Conservation (phyloP, 1,140 invertebrate species). For the Diploscapter pachys region DNA sequence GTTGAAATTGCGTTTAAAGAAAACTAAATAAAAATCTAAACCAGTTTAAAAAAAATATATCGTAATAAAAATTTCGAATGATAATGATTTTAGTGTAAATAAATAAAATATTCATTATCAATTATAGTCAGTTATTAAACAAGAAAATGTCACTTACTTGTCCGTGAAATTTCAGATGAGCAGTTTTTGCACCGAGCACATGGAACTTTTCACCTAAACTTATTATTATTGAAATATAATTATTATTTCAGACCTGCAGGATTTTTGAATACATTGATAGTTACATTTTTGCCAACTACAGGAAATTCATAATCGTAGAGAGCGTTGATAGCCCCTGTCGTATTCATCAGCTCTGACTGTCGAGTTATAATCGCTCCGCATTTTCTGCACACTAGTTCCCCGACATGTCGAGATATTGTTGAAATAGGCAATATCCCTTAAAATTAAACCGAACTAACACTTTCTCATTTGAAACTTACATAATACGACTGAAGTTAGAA, state of each 20-base stretch:
- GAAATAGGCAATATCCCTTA: neutral
- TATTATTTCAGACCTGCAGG: conserved; percentile 5
- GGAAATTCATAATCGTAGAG: conserved; percentile 25
- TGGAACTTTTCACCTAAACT: conserved; percentile 23
- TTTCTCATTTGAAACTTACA: no score
- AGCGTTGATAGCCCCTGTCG: neutral
- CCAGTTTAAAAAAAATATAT: neutral
- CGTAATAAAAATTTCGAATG: neutral
- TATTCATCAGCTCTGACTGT: conserved; percentile 23
- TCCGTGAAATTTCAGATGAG: conserved; percentile 25
- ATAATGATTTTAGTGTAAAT: neutral
- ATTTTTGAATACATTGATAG: conserved; percentile 20
- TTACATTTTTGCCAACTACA: conserved; percentile 22
- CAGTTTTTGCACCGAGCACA: conserved; percentile 16
- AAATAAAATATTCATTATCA: neutral
- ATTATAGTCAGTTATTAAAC: neutral
- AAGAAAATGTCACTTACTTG: neutral
- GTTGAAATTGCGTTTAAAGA: neutral
- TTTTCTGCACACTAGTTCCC: conserved; percentile 26
- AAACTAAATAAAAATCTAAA: neutral
- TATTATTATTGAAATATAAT: neutral
- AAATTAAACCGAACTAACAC: no score
- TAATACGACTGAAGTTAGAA: no score
- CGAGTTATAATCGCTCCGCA: conserved; percentile 22
- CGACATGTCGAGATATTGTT: conserved; percentile 17